A percentile compares a stretch with the other conserved stretches of the same genome.
Conservation (phyloP, 2,113 vertebrate species). For the Indri indri region DNA sequence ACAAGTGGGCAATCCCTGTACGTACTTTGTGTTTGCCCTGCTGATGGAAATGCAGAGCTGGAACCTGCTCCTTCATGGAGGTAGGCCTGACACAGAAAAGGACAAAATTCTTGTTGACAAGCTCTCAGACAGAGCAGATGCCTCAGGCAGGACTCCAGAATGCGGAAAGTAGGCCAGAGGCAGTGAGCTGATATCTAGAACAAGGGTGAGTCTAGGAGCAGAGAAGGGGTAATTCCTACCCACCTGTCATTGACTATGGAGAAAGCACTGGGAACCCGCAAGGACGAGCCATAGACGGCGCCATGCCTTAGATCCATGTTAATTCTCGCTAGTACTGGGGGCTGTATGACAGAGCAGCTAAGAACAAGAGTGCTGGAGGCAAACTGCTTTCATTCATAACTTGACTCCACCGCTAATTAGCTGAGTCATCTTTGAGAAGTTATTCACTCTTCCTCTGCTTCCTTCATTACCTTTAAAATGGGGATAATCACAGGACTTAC, state of each 20-base stretch:
- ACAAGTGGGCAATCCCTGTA: neutral
- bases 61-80: neutral
- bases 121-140: conserved; percentile 4
- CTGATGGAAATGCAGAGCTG: neutral
- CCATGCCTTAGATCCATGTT: neutral
- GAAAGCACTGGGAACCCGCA: neutral
- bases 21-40: neutral
- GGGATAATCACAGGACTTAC: neutral
- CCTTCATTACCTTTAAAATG: conserved; percentile 46
- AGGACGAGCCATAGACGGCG: neutral
- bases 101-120: neutral
- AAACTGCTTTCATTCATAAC: neutral
- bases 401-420: neutral
- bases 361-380: neutral
- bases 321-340: neutral
- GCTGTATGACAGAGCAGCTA: neutral
- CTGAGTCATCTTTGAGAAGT: neutral
- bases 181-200: neutral
- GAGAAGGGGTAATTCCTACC: neutral
- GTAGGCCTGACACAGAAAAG: neutral
- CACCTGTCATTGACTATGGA: neutral
- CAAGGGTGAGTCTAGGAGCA: neutral
- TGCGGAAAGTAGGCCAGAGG: neutral
- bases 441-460: neutral
- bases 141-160: neutral